A percentile compares a stretch with the other conserved stretches of the same genome.
These are phyloP conservation scores for Hirtodrosophila duncani DNA, from an alignment of 2,888 invertebrate genomes.

Conservation along the genomic window DNA sequence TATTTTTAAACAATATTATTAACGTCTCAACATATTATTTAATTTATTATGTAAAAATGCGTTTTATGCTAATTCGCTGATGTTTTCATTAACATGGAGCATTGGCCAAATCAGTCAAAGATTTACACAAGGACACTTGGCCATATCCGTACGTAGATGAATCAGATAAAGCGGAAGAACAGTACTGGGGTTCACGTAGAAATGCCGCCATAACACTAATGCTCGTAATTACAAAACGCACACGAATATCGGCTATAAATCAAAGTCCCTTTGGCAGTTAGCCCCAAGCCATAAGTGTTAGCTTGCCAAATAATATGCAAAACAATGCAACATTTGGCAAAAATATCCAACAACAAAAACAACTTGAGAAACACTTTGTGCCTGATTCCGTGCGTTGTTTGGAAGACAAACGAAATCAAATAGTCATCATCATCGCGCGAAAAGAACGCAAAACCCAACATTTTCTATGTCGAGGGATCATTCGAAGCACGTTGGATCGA, in stretches of 20 bases:
- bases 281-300: background rate
- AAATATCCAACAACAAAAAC: conserved; percentile 18
- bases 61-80: conserved; percentile 41
- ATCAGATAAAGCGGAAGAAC: too few relatives aligned
- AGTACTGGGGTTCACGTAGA: too few relatives aligned
- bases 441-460: conserved; percentile 24
- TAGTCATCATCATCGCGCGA: conserved; percentile 59
- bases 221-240: too few relatives aligned
- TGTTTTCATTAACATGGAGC: too few relatives aligned
- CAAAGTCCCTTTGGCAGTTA: too few relatives aligned
- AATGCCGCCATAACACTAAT: too few relatives aligned
- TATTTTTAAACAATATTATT: conserved; percentile 65
- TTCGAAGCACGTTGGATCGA: conserved; percentile 13
- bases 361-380: conserved; percentile 42
- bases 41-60: conserved; percentile 50
- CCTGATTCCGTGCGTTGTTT: conserved; percentile 27
- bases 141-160: too few relatives aligned
- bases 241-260: too few relatives aligned
- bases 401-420: conserved; percentile 50
- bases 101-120: too few relatives aligned
- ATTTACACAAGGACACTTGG: too few relatives aligned
- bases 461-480: conserved; percentile 11
- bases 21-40: conserved; percentile 56
- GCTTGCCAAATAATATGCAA: conserved; percentile 20
- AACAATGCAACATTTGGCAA: conserved; percentile 17